These are phyloP conservation scores for Vultur gryphus DNA, from an alignment of 2,797 vertebrate species.

Conservation along the genomic window DNA sequence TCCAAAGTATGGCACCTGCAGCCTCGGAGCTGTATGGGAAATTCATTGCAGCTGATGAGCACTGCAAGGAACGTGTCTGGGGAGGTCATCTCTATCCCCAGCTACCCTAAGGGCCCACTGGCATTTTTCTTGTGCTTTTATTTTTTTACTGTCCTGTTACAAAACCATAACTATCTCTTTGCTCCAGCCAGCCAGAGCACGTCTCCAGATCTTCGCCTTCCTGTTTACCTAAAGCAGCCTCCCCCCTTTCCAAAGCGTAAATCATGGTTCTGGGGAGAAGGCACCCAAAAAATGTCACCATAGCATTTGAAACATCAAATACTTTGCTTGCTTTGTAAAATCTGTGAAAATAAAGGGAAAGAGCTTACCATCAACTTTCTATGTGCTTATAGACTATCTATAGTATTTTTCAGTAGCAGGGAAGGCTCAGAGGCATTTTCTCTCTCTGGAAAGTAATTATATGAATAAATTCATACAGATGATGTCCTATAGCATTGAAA, in stretches of 20 bases:
- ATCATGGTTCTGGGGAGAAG: not conserved
- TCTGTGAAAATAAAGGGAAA: not conserved
- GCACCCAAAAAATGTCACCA: not conserved
- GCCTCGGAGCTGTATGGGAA: not conserved
- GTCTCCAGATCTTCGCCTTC: not conserved
- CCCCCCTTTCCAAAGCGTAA: not conserved
- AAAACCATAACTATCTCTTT: not conserved
- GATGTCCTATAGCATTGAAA: not conserved
- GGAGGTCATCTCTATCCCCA: not conserved
- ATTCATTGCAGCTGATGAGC: not conserved
- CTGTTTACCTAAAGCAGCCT: not conserved
- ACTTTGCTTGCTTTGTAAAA: not conserved
- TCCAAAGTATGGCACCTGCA: not conserved
- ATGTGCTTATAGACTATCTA: not conserved
- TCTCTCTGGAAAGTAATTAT: not conserved
- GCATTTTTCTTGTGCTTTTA: not conserved
- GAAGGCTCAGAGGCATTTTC: not conserved
- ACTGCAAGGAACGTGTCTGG: not conserved
- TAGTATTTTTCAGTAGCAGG: not conserved
- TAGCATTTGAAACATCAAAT: not conserved
- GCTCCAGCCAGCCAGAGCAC: not conserved
- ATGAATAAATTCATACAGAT: not conserved
- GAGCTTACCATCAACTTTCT: not conserved
- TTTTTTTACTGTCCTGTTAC: not conserved
- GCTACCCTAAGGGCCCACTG: not conserved